Evolutionary conservation across 2,888 invertebrate species (phyloP).

Genomic region (Cosmopolites sordidus): DNA sequence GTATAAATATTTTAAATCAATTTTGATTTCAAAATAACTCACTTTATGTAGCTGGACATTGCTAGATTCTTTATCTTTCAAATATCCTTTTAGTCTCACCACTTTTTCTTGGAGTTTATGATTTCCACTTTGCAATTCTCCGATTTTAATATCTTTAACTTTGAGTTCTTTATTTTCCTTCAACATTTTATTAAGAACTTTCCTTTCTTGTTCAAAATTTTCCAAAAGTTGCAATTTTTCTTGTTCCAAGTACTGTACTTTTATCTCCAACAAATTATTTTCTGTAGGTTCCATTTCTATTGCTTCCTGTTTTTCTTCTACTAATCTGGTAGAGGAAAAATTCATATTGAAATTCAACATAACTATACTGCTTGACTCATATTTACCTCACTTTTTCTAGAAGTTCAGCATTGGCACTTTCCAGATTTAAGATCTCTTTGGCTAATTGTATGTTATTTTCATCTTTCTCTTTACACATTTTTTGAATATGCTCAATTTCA

Average conservation of each 20-base stretch:
- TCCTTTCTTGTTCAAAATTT: constrained; percentile 28
- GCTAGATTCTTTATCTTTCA: constrained; percentile 25
- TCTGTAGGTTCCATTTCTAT: constrained; percentile 28
- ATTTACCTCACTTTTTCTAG: constrained; percentile 20
- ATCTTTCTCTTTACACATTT: constrained; percentile 31
- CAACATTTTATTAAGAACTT: constrained; percentile 27
- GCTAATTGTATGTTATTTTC: constrained; percentile 27
- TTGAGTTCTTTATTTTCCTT: constrained; percentile 26
- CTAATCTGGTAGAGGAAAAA: constrained; percentile 12
- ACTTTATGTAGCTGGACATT: constrained; percentile 28
- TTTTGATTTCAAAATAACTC: constrained; percentile 4
- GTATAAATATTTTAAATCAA: too few relatives aligned
- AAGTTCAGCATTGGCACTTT: constrained; percentile 23
- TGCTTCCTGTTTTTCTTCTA: constrained; percentile 29
- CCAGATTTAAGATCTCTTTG: constrained; percentile 23
- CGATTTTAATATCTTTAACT: constrained; percentile 25
- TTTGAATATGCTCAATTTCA: constrained; percentile 28
- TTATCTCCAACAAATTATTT: constrained; percentile 26
- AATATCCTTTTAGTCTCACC: constrained; percentile 16
- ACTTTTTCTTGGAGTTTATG: constrained; percentile 24
- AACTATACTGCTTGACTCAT: too few relatives aligned
- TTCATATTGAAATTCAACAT: too few relatives aligned
- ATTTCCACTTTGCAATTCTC: constrained; percentile 22
- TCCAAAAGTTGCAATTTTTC: constrained; percentile 27
- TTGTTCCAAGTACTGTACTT: constrained; percentile 30